Percentiles rank a stretch among this genome's conserved stretches.
phyloP scores from a whole-genome alignment of 2,113 vertebrate species.

The Lichenostomus cassidix region DNA sequence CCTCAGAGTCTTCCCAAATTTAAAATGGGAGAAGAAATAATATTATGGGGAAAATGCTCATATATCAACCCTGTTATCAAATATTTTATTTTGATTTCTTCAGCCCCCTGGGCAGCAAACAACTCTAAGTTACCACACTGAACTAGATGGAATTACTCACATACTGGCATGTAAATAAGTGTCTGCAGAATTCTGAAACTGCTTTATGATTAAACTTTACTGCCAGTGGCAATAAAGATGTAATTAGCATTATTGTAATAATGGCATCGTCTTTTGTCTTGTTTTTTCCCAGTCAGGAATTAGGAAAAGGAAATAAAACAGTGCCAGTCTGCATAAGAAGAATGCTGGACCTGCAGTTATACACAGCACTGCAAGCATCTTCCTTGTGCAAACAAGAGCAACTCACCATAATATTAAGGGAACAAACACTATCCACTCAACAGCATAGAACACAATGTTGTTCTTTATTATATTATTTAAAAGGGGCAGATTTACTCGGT shows the following conservation, averaged over 20 bases:
- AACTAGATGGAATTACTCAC: not conserved
- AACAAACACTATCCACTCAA: constrained; percentile 41
- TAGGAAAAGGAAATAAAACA: not conserved
- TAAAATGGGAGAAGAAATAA: not conserved
- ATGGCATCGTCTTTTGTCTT: not conserved
- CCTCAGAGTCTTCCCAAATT: not conserved
- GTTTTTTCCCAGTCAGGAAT: not conserved
- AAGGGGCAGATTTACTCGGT: constrained; percentile 61
- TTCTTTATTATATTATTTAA: constrained; percentile 69
- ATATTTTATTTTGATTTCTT: not conserved
- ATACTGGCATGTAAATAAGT: not conserved
- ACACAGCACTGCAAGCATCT: not conserved
- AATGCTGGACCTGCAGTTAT: not conserved
- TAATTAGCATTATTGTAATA: constrained; percentile 36
- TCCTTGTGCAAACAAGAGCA: constrained; percentile 34
- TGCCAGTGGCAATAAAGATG: not conserved
- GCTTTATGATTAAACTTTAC: not conserved
- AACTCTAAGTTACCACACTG: not conserved
- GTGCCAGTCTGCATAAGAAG: not conserved
- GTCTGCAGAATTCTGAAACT: not conserved
- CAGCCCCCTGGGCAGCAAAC: not conserved
- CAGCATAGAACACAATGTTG: constrained; percentile 3
- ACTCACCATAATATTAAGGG: constrained; percentile 39
- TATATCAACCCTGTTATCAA: not conserved
- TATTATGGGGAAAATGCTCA: not conserved